Percentiles rank a stretch among this genome's conserved stretches.
Evolutionary conservation across 2,888 invertebrate genomes (phyloP).

Genomic region (Latheticus oryzae): DNA sequence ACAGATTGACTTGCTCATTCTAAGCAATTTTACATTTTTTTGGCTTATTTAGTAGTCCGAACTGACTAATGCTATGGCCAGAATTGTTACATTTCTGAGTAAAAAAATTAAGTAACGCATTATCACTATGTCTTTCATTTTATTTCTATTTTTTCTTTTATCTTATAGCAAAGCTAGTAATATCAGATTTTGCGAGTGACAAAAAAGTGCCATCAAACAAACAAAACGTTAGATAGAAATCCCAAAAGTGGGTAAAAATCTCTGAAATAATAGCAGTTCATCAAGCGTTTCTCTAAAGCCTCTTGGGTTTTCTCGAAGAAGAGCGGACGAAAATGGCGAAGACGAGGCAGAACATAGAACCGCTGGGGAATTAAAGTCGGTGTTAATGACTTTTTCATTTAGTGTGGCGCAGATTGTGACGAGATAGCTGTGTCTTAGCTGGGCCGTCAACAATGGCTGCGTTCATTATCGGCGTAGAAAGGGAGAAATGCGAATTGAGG

Average conservation of each 20-base stretch:
- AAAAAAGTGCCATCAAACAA: conserved; percentile 46
- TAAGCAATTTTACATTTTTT: too few species aligned
- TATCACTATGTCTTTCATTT: too few species aligned
- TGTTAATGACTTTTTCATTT: conserved; percentile 59
- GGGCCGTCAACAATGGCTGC: conserved; percentile 52
- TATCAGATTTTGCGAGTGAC: too few species aligned
- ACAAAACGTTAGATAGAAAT: conserved; percentile 51
- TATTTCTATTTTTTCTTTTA: too few species aligned
- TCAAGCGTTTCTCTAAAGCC: conserved; percentile 44
- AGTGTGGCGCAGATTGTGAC: conserved; percentile 54
- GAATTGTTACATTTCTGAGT: too few species aligned
- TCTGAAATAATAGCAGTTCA: conserved; percentile 52
- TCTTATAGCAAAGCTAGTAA: neutral
- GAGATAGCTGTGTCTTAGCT: conserved; percentile 56
- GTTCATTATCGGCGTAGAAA: conserved; percentile 48
- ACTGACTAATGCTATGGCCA: too few species aligned
- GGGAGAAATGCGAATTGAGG: conserved; percentile 14
- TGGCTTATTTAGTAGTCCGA: too few species aligned
- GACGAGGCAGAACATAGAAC: conserved; percentile 31
- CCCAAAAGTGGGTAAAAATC: conserved; percentile 51
- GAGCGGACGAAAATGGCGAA: conserved; percentile 29
- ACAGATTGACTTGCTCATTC: too few species aligned
- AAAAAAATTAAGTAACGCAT: too few species aligned
- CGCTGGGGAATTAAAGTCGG: conserved; percentile 53
- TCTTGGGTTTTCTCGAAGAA: conserved; percentile 23